Conservation (phyloP, 2,888 invertebrate species). For the Coelopa pilipes region DNA sequence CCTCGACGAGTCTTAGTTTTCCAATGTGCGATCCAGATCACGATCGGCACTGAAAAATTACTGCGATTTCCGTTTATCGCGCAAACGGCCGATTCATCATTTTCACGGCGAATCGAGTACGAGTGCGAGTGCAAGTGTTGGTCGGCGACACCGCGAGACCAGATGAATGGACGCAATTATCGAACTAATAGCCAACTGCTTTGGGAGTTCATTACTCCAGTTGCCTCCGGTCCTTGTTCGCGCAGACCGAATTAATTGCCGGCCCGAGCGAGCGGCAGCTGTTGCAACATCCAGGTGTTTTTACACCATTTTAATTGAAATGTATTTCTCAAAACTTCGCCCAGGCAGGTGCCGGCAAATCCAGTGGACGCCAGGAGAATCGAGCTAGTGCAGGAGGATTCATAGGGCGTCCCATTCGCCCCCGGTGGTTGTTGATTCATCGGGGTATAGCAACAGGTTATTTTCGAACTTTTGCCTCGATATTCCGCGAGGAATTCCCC, state of each 20-base stretch:
- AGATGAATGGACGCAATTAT: constrained; percentile 13
- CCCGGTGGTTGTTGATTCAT: no score
- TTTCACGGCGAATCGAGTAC: constrained; percentile 1
- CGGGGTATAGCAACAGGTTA: no score
- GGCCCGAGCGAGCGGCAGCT: not conserved
- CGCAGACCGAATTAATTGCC: not conserved
- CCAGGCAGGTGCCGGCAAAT: no score
- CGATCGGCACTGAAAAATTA: not conserved
- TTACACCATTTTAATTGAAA: no score
- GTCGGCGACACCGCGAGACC: not conserved
- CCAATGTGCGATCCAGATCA: no score
- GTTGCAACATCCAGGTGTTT: not conserved
- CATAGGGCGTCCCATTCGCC: no score
- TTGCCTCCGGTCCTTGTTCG: not conserved
- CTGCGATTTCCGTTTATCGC: not conserved
- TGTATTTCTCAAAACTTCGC: no score
- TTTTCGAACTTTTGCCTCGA: no score
- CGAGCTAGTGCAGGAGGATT: no score
- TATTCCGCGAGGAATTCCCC: no score
- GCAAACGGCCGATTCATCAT: not conserved
- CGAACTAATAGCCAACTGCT: constrained; percentile 13
- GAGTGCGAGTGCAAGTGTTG: constrained; percentile 4
- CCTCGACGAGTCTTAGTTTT: no score
- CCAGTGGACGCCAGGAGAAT: no score
- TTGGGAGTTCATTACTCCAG: not conserved